Evolutionary conservation across 2,113 vertebrate genomes (phyloP).

Genomic region (Quiscalus mexicanus): DNA sequence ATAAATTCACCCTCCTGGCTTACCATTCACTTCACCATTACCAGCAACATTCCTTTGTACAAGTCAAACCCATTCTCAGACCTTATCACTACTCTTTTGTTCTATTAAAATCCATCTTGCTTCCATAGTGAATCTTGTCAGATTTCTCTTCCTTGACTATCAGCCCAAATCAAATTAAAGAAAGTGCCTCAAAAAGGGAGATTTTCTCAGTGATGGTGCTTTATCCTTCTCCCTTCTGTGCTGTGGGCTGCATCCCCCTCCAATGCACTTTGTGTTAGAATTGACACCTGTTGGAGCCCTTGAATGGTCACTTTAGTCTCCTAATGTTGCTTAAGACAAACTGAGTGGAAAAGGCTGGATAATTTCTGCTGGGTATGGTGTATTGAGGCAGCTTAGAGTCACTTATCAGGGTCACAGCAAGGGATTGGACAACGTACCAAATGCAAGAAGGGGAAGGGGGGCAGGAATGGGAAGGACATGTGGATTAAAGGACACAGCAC

Average conservation of each 20-base stretch:
- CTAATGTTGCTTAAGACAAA: background rate
- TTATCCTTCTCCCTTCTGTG: background rate
- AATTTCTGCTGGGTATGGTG: background rate
- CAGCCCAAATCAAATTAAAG: background rate
- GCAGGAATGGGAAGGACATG: background rate
- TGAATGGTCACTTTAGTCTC: background rate
- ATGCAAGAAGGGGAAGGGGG: background rate
- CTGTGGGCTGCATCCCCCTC: background rate
- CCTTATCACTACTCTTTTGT: background rate
- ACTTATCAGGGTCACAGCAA: background rate
- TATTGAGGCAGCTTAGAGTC: background rate
- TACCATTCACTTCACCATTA: background rate
- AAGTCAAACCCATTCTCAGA: background rate
- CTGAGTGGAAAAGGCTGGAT: background rate
- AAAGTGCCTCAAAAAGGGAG: accelerated
- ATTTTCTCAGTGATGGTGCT: background rate
- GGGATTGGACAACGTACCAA: accelerated
- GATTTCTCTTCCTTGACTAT: background rate
- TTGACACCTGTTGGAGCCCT: background rate
- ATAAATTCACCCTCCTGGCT: background rate
- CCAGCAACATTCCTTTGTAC: background rate
- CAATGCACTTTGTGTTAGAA: background rate
- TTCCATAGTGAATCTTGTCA: background rate
- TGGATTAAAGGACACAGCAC: background rate
- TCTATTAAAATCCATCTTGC: background rate